Evolutionary conservation across 2,888 invertebrate genomes (phyloP), one percentile per base, ranked within the genome.

Genomic region (Lutraria lutraria): DNA sequence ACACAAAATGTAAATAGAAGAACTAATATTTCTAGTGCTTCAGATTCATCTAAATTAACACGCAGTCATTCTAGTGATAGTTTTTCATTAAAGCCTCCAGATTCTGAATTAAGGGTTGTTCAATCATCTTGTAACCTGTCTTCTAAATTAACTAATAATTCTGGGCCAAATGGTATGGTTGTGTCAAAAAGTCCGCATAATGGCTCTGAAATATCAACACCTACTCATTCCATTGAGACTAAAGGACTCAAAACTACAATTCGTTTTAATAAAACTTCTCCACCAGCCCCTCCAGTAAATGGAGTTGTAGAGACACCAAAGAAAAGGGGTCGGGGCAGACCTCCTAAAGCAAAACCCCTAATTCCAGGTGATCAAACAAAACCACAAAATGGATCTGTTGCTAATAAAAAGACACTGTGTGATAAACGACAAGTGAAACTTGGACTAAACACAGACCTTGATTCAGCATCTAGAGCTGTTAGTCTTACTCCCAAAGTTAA

Each of bases 401-500:
- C 86, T 68, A 86, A 79, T 89, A 81, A 87, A 56, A 92, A 91
- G 82, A 86, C 85, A 76, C 88, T 92, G 29, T 79, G 87, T 80
- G 92, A 91, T 53, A 90, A 90, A 87, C 91, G 89, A 79, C 83
- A 86, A 85, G 87, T 81, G 16, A 89, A 91, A 80, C 87, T 92
- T 60, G 89, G 85, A 68, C 25, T 92, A n/a, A 80, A 83, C 29
- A 91, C 89, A 60, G 92, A 92, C 21, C 52, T 88, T 52, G 92
- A 92, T 21, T 80, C 88, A 19, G 80, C 82, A 31, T 83, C 86
- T 63, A 53, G 85, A 56, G 90, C 82, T 80, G 84, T 90, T 19
- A 92, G 95, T 83, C 94, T 94, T 89, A 94, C 97, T 95, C 97
- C 97, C 31, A 96, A 97, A 94, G 97, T 98, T 81, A 98, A 98